Conservation (phyloP, 2,113 vertebrate species). For the Eudyptes chrysolophus region DNA sequence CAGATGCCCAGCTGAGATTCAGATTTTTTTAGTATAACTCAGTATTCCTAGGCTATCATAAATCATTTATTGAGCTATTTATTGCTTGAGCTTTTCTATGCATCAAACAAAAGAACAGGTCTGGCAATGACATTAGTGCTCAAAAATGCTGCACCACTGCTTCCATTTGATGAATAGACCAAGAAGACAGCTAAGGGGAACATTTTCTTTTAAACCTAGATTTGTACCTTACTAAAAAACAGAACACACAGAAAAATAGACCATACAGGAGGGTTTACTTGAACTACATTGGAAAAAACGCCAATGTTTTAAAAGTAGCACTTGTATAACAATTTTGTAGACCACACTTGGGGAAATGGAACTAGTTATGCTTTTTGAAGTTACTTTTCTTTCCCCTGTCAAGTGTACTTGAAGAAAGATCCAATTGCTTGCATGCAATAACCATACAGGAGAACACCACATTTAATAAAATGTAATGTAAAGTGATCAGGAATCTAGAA, state of each 20-base stretch:
- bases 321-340: background rate
- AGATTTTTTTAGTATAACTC: background rate
- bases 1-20: background rate
- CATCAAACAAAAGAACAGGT: background rate
- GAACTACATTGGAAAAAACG: background rate
- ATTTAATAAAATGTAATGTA: background rate
- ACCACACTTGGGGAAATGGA: fast-evolving
- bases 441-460: background rate
- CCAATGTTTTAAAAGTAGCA: background rate
- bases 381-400: background rate
- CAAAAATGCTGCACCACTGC: background rate
- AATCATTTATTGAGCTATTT: background rate
- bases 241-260: background rate
- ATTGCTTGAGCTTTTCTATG: background rate
- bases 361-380: background rate
- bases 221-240: background rate
- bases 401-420: background rate
- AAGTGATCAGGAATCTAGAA: background rate
- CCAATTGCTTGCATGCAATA: background rate
- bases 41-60: background rate
- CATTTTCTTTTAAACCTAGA: background rate
- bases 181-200: background rate
- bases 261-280: background rate
- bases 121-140: background rate
- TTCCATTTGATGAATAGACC: background rate